Base-by-base conservation (phyloP, 2,113 vertebrate genomes). In the Gracilinanus agilis region DNA sequence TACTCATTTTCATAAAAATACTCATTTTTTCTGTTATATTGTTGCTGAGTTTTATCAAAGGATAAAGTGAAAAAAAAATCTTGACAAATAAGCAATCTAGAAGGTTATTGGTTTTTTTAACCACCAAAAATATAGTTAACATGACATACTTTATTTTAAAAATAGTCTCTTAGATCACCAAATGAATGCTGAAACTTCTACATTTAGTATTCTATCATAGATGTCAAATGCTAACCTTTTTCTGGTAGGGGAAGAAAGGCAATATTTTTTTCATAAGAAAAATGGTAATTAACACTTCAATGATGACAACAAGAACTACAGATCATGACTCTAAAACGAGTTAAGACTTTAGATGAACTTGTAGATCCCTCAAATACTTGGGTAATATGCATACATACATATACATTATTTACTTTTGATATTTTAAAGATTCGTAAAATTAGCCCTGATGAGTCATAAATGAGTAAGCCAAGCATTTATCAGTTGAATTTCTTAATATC, bases 241-340 rank as follows among this genome's bases (percentile, higher is more conserved):
- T 91, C 55, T 44, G 44, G 94, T 10, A 96, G 16, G 88, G 24
- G 92, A 93, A 24, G 44, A 92, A 89, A 95, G 29, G 27, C 5
- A 91, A 3, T 58, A 93, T 44, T 24, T 89, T 27, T 95, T 83
- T 56, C 13, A 93, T 91, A 34, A 10, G 7, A 53, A 49, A 58
- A 96, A 96, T 96, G 75, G 0, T 40, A 40, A 92, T 24, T 91
- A 19, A 91, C 0, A 29, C 58, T 44, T 21, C 0, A 90, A 88
- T 96, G 89, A 55, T 44, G 94, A 83, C 97, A 94, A 54, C 89
- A 94, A 10, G 44, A 54, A 90, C 88, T 55, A 94, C 96, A 97
- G 58, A 12, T 55, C 90, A 53, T 93, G 67, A 53, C 1, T 94
- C 0, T 55, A 95, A 94, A 95, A 95, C 44, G 53, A 83, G 29